A percentile compares a stretch with the other conserved stretches of the same genome.
phyloP scores from a whole-genome alignment of 2,113 vertebrate genomes.

The Crotalus horridus region DNA sequence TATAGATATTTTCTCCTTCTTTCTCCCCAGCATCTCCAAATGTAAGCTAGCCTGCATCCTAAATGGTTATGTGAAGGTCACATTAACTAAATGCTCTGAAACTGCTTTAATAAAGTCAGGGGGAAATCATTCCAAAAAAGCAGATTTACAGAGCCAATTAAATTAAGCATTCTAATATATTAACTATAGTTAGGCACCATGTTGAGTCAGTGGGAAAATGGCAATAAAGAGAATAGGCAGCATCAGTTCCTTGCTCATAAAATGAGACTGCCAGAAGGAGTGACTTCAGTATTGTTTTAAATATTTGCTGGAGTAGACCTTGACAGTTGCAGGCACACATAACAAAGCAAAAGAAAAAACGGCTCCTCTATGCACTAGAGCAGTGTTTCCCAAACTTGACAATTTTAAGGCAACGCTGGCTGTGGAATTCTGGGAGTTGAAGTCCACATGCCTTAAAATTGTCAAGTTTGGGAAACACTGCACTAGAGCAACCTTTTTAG shows the following conservation, averaged over 20 bases:
- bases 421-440: no score
- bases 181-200: constrained; percentile 21
- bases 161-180: constrained; percentile 33
- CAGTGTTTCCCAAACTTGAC: not conserved
- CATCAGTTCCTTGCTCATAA: not conserved
- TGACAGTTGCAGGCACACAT: not conserved
- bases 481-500: constrained; percentile 22
- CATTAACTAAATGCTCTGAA: constrained; percentile 55
- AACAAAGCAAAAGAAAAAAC: not conserved
- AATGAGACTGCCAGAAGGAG: not conserved
- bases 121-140: constrained; percentile 18
- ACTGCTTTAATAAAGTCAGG: constrained; percentile 42
- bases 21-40: not conserved
- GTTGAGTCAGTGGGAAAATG: constrained; percentile 21
- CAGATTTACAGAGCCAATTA: constrained; percentile 47
- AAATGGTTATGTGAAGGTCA: constrained; percentile 53
- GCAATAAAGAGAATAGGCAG: constrained; percentile 16
- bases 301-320: constrained; percentile 23
- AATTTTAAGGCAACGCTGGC: no score
- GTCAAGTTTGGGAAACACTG: not conserved
- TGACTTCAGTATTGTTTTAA: constrained; percentile 20
- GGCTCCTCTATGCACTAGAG: not conserved
- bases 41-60: constrained; percentile 21
- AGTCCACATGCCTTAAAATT: no score
- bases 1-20: not conserved